Evolutionary conservation across 2,888 invertebrate genomes (phyloP), one percentile per base, ranked within the genome.

Genomic region (Leptinotarsa juncta): DNA sequence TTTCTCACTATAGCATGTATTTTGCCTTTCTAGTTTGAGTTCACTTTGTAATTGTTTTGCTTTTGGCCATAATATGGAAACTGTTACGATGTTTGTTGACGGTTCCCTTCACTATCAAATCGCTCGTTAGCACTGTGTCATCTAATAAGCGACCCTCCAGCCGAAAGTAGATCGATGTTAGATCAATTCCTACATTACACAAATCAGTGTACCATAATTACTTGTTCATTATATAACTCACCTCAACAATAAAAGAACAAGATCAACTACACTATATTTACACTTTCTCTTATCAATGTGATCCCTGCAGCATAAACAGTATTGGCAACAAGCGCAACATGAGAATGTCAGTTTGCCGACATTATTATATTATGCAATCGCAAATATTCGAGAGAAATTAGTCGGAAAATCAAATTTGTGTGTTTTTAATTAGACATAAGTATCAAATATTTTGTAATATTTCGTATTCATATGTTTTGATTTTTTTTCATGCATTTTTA

Each of bases 201-300:
- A 7, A 16, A 51, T 51, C 51, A n/a, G 51, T 5, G n/a, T 7
- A 51, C 18, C 15, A 57, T 14, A 23, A 20, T 20, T 15, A 20
- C 14, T 20, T 16, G 4, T 57, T 23, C 62, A 62, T 62, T 62
- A 62, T 14, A 42, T 32, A 62, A 62, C 62, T n/a, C 4, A 23
- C 23, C 18, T 20, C 23, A 20, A 62, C 62, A 62, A 42, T 62
- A 42, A 26, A 62, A 62, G 32, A 62, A 62, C 10, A n/a, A 62
- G 26, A 62, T 18, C 62, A 62, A 62, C 62, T 42, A 62, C 32
- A 42, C 62, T 62, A 42, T 62, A 62, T 26, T 62, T 62, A 62
- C 62, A 62, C 62, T 62, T 62, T 62, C 62, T 62, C 62, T 42
- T 3, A 42, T 62, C 62, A n/a, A 42, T 1, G 0, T 10, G 32